A percentile compares a stretch with the other conserved stretches of the same genome.
Conservation (phyloP, 1,140 invertebrate species). For the Apis dorsata region DNA sequence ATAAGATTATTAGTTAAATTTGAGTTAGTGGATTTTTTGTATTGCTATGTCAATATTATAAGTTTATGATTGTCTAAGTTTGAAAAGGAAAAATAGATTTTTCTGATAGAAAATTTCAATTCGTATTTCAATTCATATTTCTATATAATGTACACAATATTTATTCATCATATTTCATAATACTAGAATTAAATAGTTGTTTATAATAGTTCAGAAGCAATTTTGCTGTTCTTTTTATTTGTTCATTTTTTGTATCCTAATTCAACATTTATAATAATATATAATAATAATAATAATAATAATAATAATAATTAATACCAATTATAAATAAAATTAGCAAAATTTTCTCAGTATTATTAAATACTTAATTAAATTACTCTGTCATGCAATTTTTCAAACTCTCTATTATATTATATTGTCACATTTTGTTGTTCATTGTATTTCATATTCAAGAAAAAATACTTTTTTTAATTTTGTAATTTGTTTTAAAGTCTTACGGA, state of each 20-base stretch:
- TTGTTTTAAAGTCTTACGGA: background rate
- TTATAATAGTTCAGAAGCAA: background rate
- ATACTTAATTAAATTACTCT: background rate
- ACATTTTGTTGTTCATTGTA: background rate
- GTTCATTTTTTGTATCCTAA: background rate
- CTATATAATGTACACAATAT: background rate
- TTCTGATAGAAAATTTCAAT: background rate
- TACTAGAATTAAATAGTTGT: background rate
- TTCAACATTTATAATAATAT: background rate
- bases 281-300: background rate
- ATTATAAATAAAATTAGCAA: background rate
- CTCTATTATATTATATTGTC: background rate
- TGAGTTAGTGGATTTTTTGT: background rate
- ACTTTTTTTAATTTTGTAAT: background rate
- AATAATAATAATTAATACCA: background rate
- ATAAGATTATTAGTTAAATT: background rate
- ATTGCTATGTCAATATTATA: background rate
- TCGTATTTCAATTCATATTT: background rate
- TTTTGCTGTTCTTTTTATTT: background rate
- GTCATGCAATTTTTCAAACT: constrained; percentile 15
- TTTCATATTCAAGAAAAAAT: no score
- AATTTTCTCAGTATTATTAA: background rate
- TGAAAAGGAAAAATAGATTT: background rate
- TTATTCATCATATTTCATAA: background rate
- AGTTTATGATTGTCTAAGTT: background rate